Evolutionary conservation across 2,113 vertebrate species (phyloP), one percentile per base, ranked within the genome.

Genomic region (Callopanchax toddi): DNA sequence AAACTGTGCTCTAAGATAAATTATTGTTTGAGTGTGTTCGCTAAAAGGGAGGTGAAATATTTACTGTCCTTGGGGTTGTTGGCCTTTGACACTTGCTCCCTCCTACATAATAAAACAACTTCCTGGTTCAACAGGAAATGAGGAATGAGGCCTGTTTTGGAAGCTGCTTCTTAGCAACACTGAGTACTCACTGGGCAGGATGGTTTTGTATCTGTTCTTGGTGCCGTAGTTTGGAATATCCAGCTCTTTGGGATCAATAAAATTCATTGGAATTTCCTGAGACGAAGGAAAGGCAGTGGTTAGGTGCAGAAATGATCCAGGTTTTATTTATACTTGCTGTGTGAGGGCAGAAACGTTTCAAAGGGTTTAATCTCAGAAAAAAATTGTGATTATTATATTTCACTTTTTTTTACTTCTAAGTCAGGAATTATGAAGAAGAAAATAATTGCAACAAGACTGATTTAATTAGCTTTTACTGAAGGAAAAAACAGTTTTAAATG

Each of bases 211-310:
- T 87, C 96, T 91, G 87, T 98, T 99, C 91, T 99, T 99, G 70
- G 95, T 95, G 78, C 96, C 94, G 20, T 98, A 93, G 86, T 95
- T 95, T 0, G 95, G 95, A 79, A 98, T 92, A 64, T 96, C 94
- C 85, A 98, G 92, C 85, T 98, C 95, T 89, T 96, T 97, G 63
- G 96, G 95, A 91, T 99, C 96, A 76, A 95, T 95, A 87, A 99
- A 98, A 78, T 99, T 99, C 97, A 98, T 99, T 23, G 97, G 97
- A 78, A 99, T 98, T 94, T 98, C 96, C 96, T 99, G 90, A 85
- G 74, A 60, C 0, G 21, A 39, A 50, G 1, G 49, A 51, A 20
- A 17, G 13, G 53, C 2, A 4, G 16, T 5, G 0, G 11, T 72
- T 2, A 48, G 25, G 9, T 36, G 9, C 34, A 36, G 34, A 36